A percentile compares a stretch with the other conserved stretches of the same genome.
Conservation (phyloP, 2,888 invertebrate genomes). For the Philhelius pedissequus region DNA sequence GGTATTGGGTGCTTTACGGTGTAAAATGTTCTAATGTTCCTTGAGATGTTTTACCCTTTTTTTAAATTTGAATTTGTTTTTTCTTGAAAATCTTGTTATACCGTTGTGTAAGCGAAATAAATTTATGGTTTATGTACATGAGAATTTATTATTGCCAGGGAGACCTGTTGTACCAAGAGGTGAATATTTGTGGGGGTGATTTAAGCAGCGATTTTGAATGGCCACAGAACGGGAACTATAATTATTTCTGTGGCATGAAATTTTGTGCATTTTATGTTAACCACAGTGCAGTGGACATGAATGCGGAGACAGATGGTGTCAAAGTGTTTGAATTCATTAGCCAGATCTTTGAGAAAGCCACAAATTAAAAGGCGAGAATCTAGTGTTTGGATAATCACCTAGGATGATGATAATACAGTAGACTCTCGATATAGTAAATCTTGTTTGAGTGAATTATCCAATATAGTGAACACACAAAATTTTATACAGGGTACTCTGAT, state of each 20-base stretch:
- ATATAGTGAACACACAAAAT: too few species aligned
- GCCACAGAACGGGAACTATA: conserved; percentile 35
- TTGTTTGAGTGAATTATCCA: too few species aligned
- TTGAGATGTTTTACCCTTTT: conserved; percentile 43
- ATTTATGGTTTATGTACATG: conserved; percentile 62
- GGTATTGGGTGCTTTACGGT: neutral
- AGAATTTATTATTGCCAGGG: conserved; percentile 23
- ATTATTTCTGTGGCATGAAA: neutral
- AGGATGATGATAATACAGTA: too few species aligned
- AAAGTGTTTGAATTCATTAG: conserved; percentile 1
- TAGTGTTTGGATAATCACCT: too few species aligned
- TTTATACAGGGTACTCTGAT: too few species aligned
- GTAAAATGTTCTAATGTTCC: conserved; percentile 1
- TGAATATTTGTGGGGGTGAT: conserved; percentile 46
- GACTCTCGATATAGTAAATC: too few species aligned
- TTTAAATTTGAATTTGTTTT: conserved; percentile 40
- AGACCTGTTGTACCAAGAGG: conserved; percentile 41
- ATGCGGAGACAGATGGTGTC: neutral
- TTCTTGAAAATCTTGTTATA: conserved; percentile 66
- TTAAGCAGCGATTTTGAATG: conserved; percentile 14
- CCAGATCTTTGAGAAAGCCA: neutral
- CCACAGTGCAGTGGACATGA: neutral
- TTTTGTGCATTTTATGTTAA: neutral
- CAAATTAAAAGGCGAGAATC: neutral
- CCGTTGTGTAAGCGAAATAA: conserved; percentile 65